Base-by-base conservation (phyloP, 2,888 invertebrate genomes). In the Sturmia bella region DNA sequence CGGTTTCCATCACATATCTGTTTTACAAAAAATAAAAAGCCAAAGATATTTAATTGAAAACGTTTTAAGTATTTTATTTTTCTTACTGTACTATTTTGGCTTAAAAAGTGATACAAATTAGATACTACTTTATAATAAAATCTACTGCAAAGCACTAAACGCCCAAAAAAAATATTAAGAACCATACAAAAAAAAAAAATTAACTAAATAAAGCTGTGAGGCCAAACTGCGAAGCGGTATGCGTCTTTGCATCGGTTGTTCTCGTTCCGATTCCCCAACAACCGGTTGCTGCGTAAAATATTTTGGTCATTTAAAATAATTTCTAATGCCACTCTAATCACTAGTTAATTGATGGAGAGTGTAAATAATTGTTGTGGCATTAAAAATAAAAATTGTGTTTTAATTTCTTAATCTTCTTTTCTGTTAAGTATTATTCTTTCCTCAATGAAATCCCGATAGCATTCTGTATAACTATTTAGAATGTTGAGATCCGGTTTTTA, bases 221-320 rank as follows among this genome's bases (percentile, higher is more conserved):
- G 87, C 87, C 87, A 87, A 86, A 87, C 88, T 85, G 87, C 87
- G 89, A 88, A 87, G 89, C 89, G 85, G 88, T 89, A 87, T 84
- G 81, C 88, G 89, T 87, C 86, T 54, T 69, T 37, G 70, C 85
- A 84, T 86, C 83, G 84, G 86, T 77, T 70, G 50, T 63, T 52
- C 15, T 66, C 12, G 3, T 56, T 19, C 4, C 2, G 15, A 3
- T 37, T 7, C 6, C 2, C 1, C 45, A 64, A 70, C 37, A 86
- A 86, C 84, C 84, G 84, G 85, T 87, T 32, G 87, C 86, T 85
- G 84, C 78, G 88, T 89, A 87, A 88, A 88, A 89, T 88, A 88
- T 88, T 87, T 89, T 88, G 88, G 88, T 87, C 88, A 89, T 52
- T 59, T 54, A 27, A 11, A 37, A 13, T 11, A 41, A 79, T 75